A percentile compares a stretch with the other conserved stretches of the same genome.
Conservation (phyloP, 1,140 invertebrate species). For the Solenopsis invicta region DNA sequence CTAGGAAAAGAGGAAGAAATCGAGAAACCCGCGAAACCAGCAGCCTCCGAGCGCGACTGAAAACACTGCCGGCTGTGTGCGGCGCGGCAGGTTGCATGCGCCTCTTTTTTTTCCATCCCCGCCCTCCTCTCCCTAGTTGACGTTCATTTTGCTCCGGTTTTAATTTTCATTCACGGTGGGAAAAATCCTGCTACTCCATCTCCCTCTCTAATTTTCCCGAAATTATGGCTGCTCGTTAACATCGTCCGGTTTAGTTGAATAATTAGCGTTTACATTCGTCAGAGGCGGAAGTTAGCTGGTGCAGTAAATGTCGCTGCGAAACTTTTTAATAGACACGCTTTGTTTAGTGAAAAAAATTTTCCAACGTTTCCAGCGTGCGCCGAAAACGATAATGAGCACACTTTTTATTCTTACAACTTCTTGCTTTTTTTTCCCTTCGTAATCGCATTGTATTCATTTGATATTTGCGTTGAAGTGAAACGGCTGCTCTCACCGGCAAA, state of each 20-base stretch:
- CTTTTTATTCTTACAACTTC: background rate
- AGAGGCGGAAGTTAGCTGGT: conserved; percentile 28
- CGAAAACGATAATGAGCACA: background rate
- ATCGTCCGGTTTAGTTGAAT: conserved; percentile 52
- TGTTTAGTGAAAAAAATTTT: background rate
- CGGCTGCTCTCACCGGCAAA: background rate
- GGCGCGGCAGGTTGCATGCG: background rate
- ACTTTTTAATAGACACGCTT: conserved; percentile 25
- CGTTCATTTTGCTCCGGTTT: conserved; percentile 36
- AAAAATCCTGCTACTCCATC: conserved; percentile 27
- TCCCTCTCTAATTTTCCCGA: conserved; percentile 41
- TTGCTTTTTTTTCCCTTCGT: background rate
- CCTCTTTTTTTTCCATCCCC: background rate
- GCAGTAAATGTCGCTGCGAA: conserved; percentile 20
- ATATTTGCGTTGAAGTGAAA: background rate
- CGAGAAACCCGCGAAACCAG: conserved; percentile 15
- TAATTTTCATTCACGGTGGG: conserved; percentile 47
- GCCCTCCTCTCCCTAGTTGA: too few relatives aligned
- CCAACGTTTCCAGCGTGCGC: background rate
- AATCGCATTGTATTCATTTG: background rate
- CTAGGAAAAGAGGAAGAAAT: conserved; percentile 39
- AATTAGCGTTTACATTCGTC: conserved; percentile 55
- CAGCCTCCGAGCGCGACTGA: conserved; percentile 27
- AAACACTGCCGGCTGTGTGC: conserved; percentile 23
- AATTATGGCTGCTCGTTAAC: conserved; percentile 59